phyloP scores from a whole-genome alignment of 2,113 vertebrate genomes.

The Ivindomyrus marchei region DNA sequence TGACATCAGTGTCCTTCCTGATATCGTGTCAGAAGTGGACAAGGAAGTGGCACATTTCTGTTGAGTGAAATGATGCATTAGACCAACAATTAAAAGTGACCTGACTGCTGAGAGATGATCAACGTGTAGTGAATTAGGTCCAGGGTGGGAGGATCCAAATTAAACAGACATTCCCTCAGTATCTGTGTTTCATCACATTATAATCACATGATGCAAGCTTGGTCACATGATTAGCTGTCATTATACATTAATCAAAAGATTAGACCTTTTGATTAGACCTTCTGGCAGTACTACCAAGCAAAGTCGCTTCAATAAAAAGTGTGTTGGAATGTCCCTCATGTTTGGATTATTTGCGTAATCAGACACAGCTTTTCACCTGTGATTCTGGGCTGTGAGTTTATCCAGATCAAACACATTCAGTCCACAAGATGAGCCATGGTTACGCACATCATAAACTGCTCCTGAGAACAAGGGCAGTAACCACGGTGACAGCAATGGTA shows the following conservation, averaged over 20 bases:
- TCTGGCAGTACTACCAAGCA: background rate
- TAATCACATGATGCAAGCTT: background rate
- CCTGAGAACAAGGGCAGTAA: background rate
- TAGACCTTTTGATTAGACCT: background rate
- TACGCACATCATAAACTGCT: background rate
- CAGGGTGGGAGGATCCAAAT: background rate
- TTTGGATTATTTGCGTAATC: background rate
- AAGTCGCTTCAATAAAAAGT: background rate
- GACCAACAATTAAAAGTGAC: slow-evolving; percentile 47
- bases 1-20: background rate
- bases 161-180: background rate
- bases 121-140: background rate
- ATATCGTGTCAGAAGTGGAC: slow-evolving; percentile 14
- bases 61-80: slow-evolving; percentile 35
- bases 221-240: background rate
- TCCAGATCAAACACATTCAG: background rate
- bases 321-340: background rate
- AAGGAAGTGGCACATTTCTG: slow-evolving; percentile 15
- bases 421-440: background rate
- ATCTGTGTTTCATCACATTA: background rate
- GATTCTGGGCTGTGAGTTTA: background rate
- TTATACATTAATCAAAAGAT: background rate
- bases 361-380: background rate
- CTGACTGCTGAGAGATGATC: slow-evolving; percentile 6
- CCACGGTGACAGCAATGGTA: background rate